Percentiles rank a stretch among this genome's conserved stretches.
Conservation (phyloP, 2,113 vertebrate genomes). For the Sardina pilchardus region DNA sequence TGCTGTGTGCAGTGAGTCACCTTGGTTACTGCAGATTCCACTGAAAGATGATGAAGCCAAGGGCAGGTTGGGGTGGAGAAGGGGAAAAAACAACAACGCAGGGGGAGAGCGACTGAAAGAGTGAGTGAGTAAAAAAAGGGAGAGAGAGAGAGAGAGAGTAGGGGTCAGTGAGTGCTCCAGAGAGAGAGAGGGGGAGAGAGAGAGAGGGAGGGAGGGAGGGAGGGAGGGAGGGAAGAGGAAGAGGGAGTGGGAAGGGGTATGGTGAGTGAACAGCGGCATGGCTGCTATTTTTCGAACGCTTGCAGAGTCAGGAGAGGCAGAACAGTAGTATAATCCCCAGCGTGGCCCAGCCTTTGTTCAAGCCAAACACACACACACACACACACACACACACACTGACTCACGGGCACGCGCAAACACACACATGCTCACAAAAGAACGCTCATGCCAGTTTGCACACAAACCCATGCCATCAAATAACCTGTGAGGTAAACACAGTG, state of each 20-base stretch:
- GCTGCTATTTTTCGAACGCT: slow-evolving; percentile 26
- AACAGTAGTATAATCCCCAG: slow-evolving; percentile 28
- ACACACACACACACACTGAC: background rate
- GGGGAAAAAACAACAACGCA: background rate
- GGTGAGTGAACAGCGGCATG: background rate
- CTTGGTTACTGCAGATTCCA: slow-evolving; percentile 73
- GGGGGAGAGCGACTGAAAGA: background rate
- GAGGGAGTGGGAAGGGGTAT: background rate
- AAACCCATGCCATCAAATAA: slow-evolving; percentile 15
- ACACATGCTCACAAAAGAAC: background rate
- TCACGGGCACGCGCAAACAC: background rate
- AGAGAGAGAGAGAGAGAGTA: slow-evolving; percentile 29
- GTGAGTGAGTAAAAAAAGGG: background rate
- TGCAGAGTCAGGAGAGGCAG: slow-evolving; percentile 30
- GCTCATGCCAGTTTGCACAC: slow-evolving; percentile 6
- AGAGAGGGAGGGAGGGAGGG: slow-evolving; percentile 39
- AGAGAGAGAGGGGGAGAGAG: slow-evolving; percentile 24
- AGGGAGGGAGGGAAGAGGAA: slow-evolving; percentile 23
- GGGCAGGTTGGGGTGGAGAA: slow-evolving; percentile 56
- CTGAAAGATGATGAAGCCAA: slow-evolving; percentile 64
- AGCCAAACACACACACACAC: slow-evolving; percentile 32
- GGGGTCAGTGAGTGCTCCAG: slow-evolving; percentile 40
- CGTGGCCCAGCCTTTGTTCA: slow-evolving; percentile 35
- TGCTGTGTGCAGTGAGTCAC: slow-evolving; percentile 68
- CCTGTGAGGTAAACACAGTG: background rate